Evolutionary conservation across 2,797 vertebrate genomes (phyloP).

Genomic region (Lepilemur septentrionalis): DNA sequence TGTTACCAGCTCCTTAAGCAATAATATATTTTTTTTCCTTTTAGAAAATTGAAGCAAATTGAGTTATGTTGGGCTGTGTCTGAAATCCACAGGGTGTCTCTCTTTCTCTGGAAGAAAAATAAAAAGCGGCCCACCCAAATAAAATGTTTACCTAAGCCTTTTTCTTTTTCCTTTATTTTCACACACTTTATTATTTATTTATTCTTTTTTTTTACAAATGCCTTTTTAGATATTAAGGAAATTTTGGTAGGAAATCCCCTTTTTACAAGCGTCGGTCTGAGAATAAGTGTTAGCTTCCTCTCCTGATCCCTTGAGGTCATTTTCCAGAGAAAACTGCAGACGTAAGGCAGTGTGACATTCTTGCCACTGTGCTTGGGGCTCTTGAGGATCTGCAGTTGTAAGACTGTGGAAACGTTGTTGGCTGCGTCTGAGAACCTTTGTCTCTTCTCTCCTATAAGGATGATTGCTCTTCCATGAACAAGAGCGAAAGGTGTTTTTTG

Average conservation of each 20-base stretch:
- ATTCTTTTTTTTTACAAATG: neutral
- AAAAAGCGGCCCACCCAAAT: neutral
- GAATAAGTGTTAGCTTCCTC: neutral
- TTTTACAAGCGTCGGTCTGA: neutral
- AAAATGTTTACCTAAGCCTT: conserved; percentile 31
- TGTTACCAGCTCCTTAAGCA: neutral
- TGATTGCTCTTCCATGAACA: neutral
- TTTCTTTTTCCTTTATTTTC: conserved; percentile 43
- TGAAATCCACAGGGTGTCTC: conserved; percentile 73
- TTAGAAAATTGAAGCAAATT: conserved; percentile 9
- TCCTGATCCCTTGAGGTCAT: neutral
- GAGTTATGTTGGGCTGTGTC: neutral
- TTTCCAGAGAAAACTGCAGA: neutral
- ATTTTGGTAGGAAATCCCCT: neutral
- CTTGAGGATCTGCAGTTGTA: neutral
- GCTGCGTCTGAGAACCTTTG: neutral
- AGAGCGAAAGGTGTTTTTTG: neutral
- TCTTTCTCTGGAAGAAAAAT: conserved; percentile 57
- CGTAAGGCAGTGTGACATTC: too few species aligned
- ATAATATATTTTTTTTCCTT: neutral
- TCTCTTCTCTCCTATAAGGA: neutral
- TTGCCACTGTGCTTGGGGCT: neutral
- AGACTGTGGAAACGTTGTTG: neutral
- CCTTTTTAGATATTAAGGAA: neutral
- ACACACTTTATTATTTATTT: neutral